Percentiles rank a stretch among this genome's conserved stretches.
Conservation (phyloP, 2,113 vertebrate genomes). For the Mugil cephalus region DNA sequence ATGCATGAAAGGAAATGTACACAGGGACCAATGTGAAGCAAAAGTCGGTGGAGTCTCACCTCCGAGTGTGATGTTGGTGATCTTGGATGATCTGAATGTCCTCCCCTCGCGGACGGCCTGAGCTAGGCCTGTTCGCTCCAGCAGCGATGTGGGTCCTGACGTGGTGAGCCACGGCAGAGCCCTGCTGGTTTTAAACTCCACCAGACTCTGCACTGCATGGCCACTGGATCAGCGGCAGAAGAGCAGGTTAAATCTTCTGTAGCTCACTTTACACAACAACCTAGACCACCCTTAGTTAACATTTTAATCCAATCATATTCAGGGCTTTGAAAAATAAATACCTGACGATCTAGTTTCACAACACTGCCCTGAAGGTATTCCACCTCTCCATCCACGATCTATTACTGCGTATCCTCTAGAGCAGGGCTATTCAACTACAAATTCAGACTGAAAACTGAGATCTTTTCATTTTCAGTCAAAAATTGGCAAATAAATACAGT, state of each 20-base stretch:
- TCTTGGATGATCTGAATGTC: constrained; percentile 67
- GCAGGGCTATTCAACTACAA: too few species aligned
- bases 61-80: constrained; percentile 82
- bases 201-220: constrained; percentile 81
- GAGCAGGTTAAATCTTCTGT: not conserved
- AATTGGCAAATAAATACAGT: too few species aligned
- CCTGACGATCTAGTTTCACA: too few species aligned
- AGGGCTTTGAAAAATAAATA: too few species aligned
- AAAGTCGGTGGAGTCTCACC: constrained; percentile 72
- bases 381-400: too few species aligned
- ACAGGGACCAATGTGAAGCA: not conserved
- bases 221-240: constrained; percentile 68
- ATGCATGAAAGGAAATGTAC: not conserved
- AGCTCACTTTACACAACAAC: not conserved
- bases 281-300: too few species aligned
- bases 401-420: too few species aligned
- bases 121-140: constrained; percentile 74
- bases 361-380: too few species aligned
- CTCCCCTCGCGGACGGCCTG: constrained; percentile 6
- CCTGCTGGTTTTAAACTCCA: constrained; percentile 78
- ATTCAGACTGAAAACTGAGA: too few species aligned
- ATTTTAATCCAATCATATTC: too few species aligned
- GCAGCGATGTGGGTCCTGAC: constrained; percentile 59
- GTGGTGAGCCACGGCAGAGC: constrained; percentile 73
- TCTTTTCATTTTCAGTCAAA: too few species aligned